Evolutionary conservation across 2,888 invertebrate genomes (phyloP).

Genomic region (Archaeoteleia sp.): DNA sequence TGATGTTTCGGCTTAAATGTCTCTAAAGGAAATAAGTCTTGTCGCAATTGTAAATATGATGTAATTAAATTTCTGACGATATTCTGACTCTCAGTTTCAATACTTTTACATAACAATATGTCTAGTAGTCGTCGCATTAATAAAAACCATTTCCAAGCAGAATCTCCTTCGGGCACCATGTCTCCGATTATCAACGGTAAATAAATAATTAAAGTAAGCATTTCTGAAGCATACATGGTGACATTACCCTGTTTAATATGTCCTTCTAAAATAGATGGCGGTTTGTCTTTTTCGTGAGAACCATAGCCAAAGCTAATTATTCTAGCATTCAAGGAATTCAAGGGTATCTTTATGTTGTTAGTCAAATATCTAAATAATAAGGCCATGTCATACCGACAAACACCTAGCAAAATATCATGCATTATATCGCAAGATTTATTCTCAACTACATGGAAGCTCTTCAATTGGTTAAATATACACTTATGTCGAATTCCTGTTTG

Average conservation of each 20-base stretch:
- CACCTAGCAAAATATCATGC: conserved; percentile 45
- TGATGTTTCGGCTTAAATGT: conserved; percentile 35
- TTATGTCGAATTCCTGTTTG: conserved; percentile 18
- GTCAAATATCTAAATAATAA: conserved; percentile 40
- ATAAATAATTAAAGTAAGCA: conserved; percentile 34
- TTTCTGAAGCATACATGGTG: conserved; percentile 45
- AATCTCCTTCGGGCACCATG: conserved; percentile 23
- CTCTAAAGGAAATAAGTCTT: conserved; percentile 30
- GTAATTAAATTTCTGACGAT: conserved; percentile 22
- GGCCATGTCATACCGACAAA: conserved; percentile 38
- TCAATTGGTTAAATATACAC: conserved; percentile 39
- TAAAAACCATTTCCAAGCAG: conserved; percentile 43
- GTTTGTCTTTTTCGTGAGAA: conserved; percentile 36
- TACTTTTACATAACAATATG: conserved; percentile 25
- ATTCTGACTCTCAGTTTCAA: conserved; percentile 21
- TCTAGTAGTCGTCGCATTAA: conserved; percentile 35
- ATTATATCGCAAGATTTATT: conserved; percentile 41
- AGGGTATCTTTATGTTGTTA: conserved; percentile 25
- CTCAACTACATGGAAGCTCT: conserved; percentile 28
- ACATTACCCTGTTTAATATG: conserved; percentile 34
- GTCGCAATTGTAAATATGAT: conserved; percentile 19
- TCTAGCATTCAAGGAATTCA: conserved; percentile 39
- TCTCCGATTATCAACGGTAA: conserved; percentile 46
- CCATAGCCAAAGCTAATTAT: conserved; percentile 46
- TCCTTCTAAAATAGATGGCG: conserved; percentile 25